phyloP scores from a whole-genome alignment of 2,888 invertebrate species.

The Drosophila atripex region DNA sequence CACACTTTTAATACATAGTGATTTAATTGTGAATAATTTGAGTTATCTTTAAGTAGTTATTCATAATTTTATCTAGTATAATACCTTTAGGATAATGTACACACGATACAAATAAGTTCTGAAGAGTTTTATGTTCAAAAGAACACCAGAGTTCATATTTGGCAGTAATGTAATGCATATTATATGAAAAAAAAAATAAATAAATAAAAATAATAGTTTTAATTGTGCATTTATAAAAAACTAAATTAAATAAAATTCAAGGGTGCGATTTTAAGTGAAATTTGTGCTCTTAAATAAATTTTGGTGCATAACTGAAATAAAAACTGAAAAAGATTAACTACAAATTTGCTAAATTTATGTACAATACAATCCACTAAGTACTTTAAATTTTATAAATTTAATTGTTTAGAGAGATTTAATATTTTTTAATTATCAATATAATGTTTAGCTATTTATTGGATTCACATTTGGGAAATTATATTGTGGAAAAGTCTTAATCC shows the following conservation, averaged over 20 bases:
- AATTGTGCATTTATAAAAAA: constrained; percentile 8
- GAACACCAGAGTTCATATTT: constrained; percentile 8
- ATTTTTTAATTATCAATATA: not conserved
- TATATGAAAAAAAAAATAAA: too few species aligned
- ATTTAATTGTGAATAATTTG: constrained; percentile 74
- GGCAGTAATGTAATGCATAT: constrained; percentile 20
- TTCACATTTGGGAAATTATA: not conserved
- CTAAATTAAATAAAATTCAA: not conserved
- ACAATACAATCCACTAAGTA: constrained; percentile 6
- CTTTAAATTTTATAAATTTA: constrained; percentile 20
- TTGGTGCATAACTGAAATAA: constrained; percentile 18
- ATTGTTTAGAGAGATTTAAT: constrained; percentile 33
- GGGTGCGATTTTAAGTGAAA: constrained; percentile 9
- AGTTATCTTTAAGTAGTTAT: constrained; percentile 46
- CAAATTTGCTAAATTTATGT: not conserved
- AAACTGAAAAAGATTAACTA: not conserved
- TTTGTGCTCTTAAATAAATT: constrained; percentile 11
- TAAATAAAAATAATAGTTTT: not conserved
- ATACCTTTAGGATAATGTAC: constrained; percentile 26
- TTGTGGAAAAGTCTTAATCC: not conserved
- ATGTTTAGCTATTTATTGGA: not conserved
- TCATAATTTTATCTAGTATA: constrained; percentile 30
- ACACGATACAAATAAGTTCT: constrained; percentile 18
- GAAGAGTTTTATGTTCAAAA: constrained; percentile 7
- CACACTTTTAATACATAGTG: constrained; percentile 82